phyloP scores from a whole-genome alignment of 35 echinoderm and acorn worm species.

The Heliocidaris tuberculata region DNA sequence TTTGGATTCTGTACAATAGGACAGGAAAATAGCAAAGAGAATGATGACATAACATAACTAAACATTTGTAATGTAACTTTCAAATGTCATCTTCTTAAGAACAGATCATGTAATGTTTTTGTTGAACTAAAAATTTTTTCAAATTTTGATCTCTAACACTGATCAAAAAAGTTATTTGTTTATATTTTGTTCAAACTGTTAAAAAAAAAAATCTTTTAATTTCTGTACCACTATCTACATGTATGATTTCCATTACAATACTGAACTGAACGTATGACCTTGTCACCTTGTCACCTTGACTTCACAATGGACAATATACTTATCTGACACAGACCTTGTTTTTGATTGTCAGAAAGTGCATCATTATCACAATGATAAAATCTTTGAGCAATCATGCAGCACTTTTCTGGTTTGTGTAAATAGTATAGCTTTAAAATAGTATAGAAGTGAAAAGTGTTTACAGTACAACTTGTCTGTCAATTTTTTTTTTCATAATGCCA shows the following conservation, averaged over 20 bases:
- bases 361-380: neutral
- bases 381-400: neutral
- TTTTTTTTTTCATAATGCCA: neutral
- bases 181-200: neutral
- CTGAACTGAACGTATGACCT: neutral
- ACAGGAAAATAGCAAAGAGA: too few species aligned
- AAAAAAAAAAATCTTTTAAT: too few species aligned
- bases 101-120: too few species aligned
- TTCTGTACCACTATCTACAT: neutral
- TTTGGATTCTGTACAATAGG: too few species aligned
- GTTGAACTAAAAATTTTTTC: too few species aligned
- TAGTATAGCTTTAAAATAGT: neutral
- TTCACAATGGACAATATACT: neutral
- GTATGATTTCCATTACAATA: neutral
- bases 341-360: neutral
- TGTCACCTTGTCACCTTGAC: neutral
- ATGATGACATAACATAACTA: too few species aligned
- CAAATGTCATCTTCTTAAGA: too few species aligned
- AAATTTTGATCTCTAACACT: too few species aligned
- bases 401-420: neutral
- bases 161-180: neutral
- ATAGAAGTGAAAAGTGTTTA: neutral
- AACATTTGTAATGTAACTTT: too few species aligned
- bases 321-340: neutral
- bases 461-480: neutral